Evolutionary conservation across 2,113 vertebrate genomes (phyloP).

Genomic region (Corythoichthys haematopterus): DNA sequence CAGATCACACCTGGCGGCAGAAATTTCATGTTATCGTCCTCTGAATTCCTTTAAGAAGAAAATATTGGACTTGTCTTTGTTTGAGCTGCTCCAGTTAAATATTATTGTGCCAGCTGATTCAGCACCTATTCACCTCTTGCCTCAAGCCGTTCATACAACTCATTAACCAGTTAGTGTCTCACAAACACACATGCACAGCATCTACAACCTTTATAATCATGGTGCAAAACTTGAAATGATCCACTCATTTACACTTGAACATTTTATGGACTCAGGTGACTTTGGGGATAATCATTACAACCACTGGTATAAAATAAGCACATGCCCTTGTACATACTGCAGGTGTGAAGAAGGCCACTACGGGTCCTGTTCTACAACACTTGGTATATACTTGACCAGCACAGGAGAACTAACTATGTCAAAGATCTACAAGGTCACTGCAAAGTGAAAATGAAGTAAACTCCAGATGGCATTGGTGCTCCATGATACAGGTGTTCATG

Average conservation of each 20-base stretch:
- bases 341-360: neutral
- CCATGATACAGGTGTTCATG: neutral
- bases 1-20: neutral
- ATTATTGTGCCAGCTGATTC: slow-evolving; percentile 40
- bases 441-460: neutral
- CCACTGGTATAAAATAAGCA: slow-evolving; percentile 9
- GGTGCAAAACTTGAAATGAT: neutral
- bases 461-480: neutral
- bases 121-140: slow-evolving; percentile 23
- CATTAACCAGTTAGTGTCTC: slow-evolving; percentile 30
- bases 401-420: neutral
- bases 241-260: neutral
- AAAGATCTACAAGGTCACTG: neutral
- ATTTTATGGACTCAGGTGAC: slow-evolving; percentile 8
- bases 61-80: slow-evolving; percentile 19
- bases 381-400: neutral
- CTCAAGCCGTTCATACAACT: slow-evolving; percentile 25
- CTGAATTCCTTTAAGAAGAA: neutral
- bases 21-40: neutral
- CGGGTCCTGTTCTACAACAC: neutral
- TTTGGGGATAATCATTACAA: neutral
- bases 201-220: slow-evolving; percentile 10
- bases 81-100: slow-evolving; percentile 23
- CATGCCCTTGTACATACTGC: neutral
- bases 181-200: neutral